Evolutionary conservation across 2,888 invertebrate species (phyloP).

Genomic region (Lingula anatina): DNA sequence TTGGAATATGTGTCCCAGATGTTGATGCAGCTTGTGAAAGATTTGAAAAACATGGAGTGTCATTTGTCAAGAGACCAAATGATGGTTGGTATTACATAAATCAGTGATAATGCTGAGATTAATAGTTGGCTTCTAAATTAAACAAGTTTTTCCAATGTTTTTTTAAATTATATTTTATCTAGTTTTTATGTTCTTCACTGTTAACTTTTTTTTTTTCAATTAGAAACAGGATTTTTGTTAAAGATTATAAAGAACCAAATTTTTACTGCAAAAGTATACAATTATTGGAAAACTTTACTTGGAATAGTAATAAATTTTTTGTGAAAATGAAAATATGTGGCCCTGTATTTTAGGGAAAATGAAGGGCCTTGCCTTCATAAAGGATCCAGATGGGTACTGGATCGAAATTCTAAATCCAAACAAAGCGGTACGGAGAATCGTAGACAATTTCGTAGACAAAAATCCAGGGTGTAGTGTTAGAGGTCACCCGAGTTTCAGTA

Average conservation of each 20-base stretch:
- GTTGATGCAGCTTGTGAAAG: constrained; percentile 81
- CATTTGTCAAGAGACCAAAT: constrained; percentile 82
- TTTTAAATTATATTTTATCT: not conserved
- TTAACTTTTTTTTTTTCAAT: not conserved
- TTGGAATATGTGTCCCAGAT: constrained; percentile 84
- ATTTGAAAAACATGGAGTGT: constrained; percentile 79
- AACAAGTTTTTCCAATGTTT: too few relatives aligned
- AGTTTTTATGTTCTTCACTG: constrained; percentile 1
- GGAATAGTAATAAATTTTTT: too few relatives aligned
- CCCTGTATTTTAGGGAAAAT: constrained; percentile 74
- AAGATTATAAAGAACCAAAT: too few relatives aligned
- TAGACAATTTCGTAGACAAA: too few relatives aligned
- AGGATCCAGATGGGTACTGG: constrained; percentile 96
- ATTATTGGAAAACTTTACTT: too few relatives aligned
- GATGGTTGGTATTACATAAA: constrained; percentile 61
- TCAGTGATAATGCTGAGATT: not conserved
- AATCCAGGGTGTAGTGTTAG: too few relatives aligned
- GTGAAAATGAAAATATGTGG: too few relatives aligned
- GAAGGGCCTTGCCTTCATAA: constrained; percentile 90
- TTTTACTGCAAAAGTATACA: too few relatives aligned
- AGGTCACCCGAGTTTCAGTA: too few relatives aligned
- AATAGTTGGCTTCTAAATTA: too few relatives aligned
- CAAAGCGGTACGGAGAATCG: constrained; percentile 22
- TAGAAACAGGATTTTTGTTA: not conserved
- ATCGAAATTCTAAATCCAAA: constrained; percentile 74